Conservation (phyloP, 2,113 vertebrate genomes). For the Turdus rufiventris region DNA sequence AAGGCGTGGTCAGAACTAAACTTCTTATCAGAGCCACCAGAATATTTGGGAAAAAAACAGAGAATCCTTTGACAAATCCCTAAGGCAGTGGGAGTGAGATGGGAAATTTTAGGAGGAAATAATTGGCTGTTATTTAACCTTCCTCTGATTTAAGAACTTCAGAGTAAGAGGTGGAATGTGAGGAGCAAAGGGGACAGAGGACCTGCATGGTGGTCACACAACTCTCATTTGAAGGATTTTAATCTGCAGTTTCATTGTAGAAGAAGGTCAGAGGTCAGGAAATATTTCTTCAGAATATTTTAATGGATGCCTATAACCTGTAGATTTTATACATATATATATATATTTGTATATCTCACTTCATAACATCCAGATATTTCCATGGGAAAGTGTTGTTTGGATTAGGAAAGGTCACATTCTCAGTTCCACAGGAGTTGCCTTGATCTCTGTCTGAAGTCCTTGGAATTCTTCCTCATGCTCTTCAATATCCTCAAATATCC, state of each 20-base stretch:
- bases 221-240: no score
- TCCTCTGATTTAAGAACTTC: neutral
- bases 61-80: neutral
- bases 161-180: neutral
- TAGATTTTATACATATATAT: no score
- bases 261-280: neutral
- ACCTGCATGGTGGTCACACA: neutral
- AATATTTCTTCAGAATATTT: neutral
- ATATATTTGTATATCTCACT: neutral
- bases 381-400: neutral
- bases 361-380: neutral
- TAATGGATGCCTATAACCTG: neutral
- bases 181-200: neutral
- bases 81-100: neutral
- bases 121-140: neutral
- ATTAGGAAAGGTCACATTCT: neutral
- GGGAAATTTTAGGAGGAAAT: neutral
- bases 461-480: neutral
- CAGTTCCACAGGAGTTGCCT: neutral
- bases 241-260: neutral
- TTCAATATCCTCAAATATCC: neutral
- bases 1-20: neutral
- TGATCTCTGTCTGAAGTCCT: neutral
- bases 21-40: neutral
- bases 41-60: neutral